Conservation (phyloP, 2,113 vertebrate species). For the Notechis scutatus region DNA sequence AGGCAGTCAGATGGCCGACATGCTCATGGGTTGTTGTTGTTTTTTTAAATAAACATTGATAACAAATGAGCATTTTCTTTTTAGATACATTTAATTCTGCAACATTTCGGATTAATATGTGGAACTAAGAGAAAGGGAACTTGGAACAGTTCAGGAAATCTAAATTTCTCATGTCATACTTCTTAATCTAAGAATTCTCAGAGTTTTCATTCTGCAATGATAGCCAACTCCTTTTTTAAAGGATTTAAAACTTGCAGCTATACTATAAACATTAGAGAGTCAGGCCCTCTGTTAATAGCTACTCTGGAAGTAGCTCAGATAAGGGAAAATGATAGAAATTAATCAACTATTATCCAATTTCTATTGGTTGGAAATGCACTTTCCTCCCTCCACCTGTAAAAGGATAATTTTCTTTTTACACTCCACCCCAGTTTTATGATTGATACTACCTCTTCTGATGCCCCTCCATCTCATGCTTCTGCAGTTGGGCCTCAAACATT, state of each 20-base stretch:
- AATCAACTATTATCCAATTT: neutral
- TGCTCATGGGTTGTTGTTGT: neutral
- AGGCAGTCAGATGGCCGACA: neutral
- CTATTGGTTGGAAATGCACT: neutral
- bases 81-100: neutral
- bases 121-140: neutral
- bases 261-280: neutral
- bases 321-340: neutral
- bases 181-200: neutral
- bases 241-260: neutral
- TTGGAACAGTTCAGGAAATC: neutral
- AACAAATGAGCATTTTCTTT: neutral
- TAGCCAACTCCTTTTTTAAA: neutral
- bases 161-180: neutral
- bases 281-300: conserved; percentile 8
- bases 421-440: neutral
- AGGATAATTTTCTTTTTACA: neutral
- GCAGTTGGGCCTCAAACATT: neutral
- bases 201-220: neutral
- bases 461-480: neutral
- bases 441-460: neutral
- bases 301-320: neutral
- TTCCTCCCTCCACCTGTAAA: no score
- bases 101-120: neutral
- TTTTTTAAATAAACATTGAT: neutral